A percentile compares a stretch with the other conserved stretches of the same genome.
Conservation (phyloP, 64 coral and sea anemone genomes). For the Platygyra sinensis region DNA sequence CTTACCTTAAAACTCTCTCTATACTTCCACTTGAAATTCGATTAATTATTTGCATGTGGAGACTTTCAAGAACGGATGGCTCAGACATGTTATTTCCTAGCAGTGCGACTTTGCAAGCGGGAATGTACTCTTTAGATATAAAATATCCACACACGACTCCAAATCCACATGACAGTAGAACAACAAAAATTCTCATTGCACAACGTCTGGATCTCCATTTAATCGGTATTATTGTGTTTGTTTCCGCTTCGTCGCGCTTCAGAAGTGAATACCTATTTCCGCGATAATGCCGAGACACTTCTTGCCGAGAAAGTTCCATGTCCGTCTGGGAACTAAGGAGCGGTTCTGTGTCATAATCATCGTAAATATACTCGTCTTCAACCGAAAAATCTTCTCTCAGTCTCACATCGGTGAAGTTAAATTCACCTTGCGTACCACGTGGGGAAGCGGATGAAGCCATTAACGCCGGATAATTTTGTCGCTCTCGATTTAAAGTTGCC, state of each 20-base stretch:
- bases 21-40: constrained; percentile 14
- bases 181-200: neutral
- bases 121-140: neutral
- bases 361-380: constrained; percentile 41
- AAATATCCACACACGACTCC: constrained; percentile 20
- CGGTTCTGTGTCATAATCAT: constrained; percentile 27
- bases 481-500: neutral
- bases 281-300: neutral
- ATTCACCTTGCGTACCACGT: constrained; percentile 7
- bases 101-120: neutral
- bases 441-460: constrained; percentile 9
- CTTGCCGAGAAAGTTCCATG: constrained; percentile 8
- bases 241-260: neutral
- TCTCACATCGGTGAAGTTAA: neutral
- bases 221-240: constrained; percentile 11
- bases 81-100: neutral
- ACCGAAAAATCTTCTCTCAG: constrained; percentile 28
- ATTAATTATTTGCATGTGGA: neutral
- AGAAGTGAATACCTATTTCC: constrained; percentile 11
- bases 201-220: constrained; percentile 22
- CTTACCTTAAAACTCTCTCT: constrained; percentile 2
- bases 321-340: constrained; percentile 17
- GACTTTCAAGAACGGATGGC: neutral
- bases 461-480: neutral
- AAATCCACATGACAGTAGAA: constrained; percentile 1